Conservation (phyloP, 2,888 invertebrate species). For the Orthosia gracilis region DNA sequence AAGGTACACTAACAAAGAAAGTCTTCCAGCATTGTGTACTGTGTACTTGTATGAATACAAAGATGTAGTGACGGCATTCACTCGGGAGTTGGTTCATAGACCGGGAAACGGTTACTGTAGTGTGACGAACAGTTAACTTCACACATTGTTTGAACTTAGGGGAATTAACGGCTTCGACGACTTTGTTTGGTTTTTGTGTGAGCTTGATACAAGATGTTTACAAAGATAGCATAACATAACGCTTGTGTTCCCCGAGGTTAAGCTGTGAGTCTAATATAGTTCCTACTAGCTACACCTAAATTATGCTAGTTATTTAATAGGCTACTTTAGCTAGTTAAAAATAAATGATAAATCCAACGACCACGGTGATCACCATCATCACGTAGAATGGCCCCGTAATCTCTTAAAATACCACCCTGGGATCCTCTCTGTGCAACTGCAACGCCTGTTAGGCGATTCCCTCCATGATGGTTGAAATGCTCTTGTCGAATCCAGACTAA, state of each 20-base stretch:
- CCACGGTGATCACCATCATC: too few relatives aligned
- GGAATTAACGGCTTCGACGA: constrained; percentile 12
- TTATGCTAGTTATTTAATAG: too few relatives aligned
- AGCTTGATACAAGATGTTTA: constrained; percentile 6
- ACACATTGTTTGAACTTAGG: constrained; percentile 46
- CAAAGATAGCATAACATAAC: background rate
- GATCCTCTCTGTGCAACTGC: too few relatives aligned
- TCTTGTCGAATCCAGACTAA: too few relatives aligned
- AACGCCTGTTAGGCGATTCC: too few relatives aligned
- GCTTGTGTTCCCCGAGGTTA: background rate
- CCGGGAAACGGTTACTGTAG: constrained; percentile 37
- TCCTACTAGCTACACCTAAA: too few relatives aligned
- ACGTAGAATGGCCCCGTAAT: too few relatives aligned
- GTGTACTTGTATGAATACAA: constrained; percentile 54
- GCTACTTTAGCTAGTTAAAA: too few relatives aligned
- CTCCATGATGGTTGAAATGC: too few relatives aligned
- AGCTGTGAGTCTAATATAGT: too few relatives aligned
- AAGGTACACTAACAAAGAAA: constrained; percentile 46
- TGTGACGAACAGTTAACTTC: constrained; percentile 40
- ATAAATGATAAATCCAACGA: too few relatives aligned
- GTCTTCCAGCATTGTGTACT: constrained; percentile 31
- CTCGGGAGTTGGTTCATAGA: constrained; percentile 39
- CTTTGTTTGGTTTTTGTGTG: constrained; percentile 13
- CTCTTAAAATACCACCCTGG: too few relatives aligned
- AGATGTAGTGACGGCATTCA: constrained; percentile 31